Conservation (phyloP, 2,888 invertebrate species). For the Pterostichus madidus region DNA sequence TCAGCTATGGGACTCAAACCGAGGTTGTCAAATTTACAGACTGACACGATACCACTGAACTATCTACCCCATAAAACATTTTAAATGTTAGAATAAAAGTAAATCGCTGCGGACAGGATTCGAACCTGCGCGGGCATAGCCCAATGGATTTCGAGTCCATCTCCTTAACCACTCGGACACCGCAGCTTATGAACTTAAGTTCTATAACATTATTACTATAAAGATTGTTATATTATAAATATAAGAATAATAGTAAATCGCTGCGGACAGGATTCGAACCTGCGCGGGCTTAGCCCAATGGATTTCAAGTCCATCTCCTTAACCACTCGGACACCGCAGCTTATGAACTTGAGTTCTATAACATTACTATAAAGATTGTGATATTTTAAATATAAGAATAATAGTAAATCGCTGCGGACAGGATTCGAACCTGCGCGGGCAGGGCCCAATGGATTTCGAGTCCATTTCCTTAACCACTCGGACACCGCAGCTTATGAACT, state of each 20-base stretch:
- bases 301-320: slow-evolving; percentile 93
- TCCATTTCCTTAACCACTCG: slow-evolving; percentile 93
- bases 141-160: slow-evolving; percentile 91
- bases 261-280: slow-evolving; percentile 93
- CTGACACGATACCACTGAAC: no score
- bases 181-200: slow-evolving; percentile 78
- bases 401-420: slow-evolving; percentile 83
- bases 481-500: slow-evolving; percentile 82
- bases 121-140: slow-evolving; percentile 90
- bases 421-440: slow-evolving; percentile 92
- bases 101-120: slow-evolving; percentile 89
- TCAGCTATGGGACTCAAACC: slow-evolving; percentile 77
- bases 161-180: slow-evolving; percentile 92
- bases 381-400: no score
- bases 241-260: slow-evolving; percentile 73
- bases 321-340: slow-evolving; percentile 91
- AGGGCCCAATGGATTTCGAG: slow-evolving; percentile 90
- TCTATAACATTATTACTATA: no score
- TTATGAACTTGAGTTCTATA: slow-evolving; percentile 57
- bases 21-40: no score
- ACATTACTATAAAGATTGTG: no score
- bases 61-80: no score
- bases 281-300: slow-evolving; percentile 88
- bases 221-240: no score
- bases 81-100: slow-evolving; percentile 60